Conservation (phyloP, 2,113 vertebrate species). For the Solenodon paradoxus region DNA sequence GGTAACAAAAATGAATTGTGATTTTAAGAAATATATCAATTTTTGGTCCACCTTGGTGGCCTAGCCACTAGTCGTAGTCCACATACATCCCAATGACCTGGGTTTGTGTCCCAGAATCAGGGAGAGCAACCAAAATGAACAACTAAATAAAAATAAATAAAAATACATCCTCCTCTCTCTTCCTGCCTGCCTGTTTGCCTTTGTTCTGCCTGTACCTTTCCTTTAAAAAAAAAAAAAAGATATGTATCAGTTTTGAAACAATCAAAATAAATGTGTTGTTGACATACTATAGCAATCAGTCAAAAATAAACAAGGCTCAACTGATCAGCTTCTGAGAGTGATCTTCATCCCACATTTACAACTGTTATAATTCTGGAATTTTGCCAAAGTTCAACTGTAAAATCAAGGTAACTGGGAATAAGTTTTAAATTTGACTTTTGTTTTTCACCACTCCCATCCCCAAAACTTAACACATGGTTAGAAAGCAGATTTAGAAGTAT, state of each 20-base stretch:
- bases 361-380: not conserved
- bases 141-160: too few species aligned
- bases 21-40: constrained; percentile 20
- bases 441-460: not conserved
- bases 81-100: too few species aligned
- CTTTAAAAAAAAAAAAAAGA: too few species aligned
- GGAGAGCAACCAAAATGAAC: too few species aligned
- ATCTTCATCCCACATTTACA: not conserved
- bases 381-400: not conserved
- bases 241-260: not conserved
- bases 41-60: too few species aligned
- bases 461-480: not conserved
- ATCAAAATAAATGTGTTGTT: not conserved
- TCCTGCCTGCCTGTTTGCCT: too few species aligned
- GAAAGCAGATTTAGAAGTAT: not conserved
- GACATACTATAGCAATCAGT: not conserved
- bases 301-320: not conserved
- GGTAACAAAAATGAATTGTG: not conserved
- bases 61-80: too few species aligned
- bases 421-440: not conserved
- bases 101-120: too few species aligned
- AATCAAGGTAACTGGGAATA: not conserved
- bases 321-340: not conserved
- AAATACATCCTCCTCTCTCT: too few species aligned
- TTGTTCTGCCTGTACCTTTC: too few species aligned